Conservation (phyloP, 1,140 invertebrate species). For the Heterodera schachtii region DNA sequence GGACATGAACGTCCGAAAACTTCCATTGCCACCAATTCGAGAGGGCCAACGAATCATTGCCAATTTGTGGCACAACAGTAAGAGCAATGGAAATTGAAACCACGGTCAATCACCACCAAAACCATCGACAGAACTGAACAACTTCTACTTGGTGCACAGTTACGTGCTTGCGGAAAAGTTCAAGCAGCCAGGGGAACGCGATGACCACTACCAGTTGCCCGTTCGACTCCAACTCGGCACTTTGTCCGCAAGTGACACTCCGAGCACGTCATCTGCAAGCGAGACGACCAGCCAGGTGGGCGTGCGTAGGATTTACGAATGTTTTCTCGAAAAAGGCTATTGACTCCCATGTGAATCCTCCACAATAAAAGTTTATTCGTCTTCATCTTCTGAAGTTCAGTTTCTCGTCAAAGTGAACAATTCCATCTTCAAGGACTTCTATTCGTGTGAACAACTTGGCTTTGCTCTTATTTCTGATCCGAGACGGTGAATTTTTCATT, state of each 20-base stretch:
- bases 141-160: not conserved
- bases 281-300: not conserved
- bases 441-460: not conserved
- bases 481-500: not conserved
- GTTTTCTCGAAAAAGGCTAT: no score
- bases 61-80: slow-evolving; percentile 1
- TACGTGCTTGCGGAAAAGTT: not conserved
- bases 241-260: no score
- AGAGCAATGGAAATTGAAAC: not conserved
- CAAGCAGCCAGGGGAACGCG: not conserved
- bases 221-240: not conserved
- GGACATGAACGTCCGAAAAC: not conserved
- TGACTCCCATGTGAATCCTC: no score
- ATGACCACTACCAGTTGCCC: not conserved
- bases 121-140: not conserved
- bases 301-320: not conserved
- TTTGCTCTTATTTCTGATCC: not conserved
- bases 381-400: not conserved
- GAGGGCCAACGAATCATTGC: not conserved
- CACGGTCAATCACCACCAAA: no score
- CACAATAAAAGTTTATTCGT: no score
- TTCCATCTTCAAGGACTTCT: slow-evolving; percentile 1
- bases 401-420: slow-evolving; percentile 3
- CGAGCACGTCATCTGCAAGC: not conserved
- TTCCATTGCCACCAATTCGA: not conserved